Evolutionary conservation across 2,888 invertebrate genomes (phyloP).

Genomic region (Odontocolon sp.): DNA sequence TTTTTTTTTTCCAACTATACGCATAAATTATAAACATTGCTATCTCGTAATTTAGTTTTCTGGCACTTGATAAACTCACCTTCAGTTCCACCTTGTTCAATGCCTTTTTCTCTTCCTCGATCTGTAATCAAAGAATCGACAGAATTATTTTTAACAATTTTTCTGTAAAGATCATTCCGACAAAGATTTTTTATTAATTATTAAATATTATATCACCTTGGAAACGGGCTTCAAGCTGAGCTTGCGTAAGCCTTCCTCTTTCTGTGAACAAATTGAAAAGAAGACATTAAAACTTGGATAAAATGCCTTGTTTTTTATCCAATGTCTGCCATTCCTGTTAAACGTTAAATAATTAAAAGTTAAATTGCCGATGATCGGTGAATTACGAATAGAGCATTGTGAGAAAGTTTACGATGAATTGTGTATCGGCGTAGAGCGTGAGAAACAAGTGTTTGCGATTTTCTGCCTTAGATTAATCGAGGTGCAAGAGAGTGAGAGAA

Average conservation of each 20-base stretch:
- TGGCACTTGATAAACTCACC: slow-evolving; percentile 69
- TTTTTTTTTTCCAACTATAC: too few relatives aligned
- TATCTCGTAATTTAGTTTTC: background rate
- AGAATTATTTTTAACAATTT: background rate
- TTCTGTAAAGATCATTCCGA: background rate
- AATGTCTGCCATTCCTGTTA: slow-evolving; percentile 45
- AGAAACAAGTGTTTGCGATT: slow-evolving; percentile 3
- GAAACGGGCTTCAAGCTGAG: slow-evolving; percentile 70
- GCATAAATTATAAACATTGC: background rate
- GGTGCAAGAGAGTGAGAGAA: background rate
- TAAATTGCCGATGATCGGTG: slow-evolving; percentile 28
- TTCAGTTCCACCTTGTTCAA: slow-evolving; percentile 80
- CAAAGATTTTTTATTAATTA: background rate
- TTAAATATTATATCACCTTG: slow-evolving; percentile 69
- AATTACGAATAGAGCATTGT: slow-evolving; percentile 47
- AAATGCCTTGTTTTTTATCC: slow-evolving; percentile 13
- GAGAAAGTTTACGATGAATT: slow-evolving; percentile 26
- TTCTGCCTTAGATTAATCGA: slow-evolving; percentile 27
- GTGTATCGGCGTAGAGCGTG: slow-evolving; percentile 43
- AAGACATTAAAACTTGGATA: background rate
- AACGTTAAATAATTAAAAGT: slow-evolving; percentile 10
- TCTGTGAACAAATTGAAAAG: slow-evolving; percentile 70
- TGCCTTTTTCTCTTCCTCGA: slow-evolving; percentile 74
- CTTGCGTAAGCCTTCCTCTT: slow-evolving; percentile 72
- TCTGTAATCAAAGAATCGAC: slow-evolving; percentile 62